Evolutionary conservation across 2,113 vertebrate species (phyloP), one percentile per base, ranked within the genome.

Genomic region (Charadrius vociferus): DNA sequence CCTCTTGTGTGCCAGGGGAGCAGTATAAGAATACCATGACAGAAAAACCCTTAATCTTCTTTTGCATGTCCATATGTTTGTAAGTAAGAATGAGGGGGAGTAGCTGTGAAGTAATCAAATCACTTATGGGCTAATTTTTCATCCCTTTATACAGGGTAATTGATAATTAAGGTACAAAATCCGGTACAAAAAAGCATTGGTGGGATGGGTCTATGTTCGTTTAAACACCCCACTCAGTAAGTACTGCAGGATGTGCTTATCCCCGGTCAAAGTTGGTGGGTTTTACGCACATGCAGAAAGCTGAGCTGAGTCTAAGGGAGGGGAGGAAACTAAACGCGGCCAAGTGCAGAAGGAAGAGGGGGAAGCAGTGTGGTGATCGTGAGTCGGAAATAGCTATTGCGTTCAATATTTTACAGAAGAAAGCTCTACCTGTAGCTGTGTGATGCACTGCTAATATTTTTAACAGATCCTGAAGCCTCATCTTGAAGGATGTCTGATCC

Each of bases 1-100:
- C 29, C 26, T 81, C 32, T 36, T 2, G 0, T 78, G n/a, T 74
- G 55, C 50, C 0, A 0, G 10, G 36, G n/a, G 15, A 62, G 26
- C 0, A 0, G 4, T 73, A 5, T 66, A 49, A 53, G 59, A 55
- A 50, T 29, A 52, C 43, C 30, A 14, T 37, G 26, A 52, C 55
- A 90, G 81, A 50, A 81, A 70, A 78, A 1, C 21, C 8, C 41
- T 62, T 86, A 37, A 34, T 84, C 63, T 88, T 85, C 52, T 82
- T 92, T 79, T 37, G 43, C 15, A 7, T 52, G 20, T 41, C 52
- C 21, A 3, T 67, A 8, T 74, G 65, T 61, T 89, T 87, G 21
- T n/a, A 81, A 81, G 49, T 87, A 52, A 74, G 61, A 78, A 67
- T 61, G 66, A 81, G 47, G 63, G 9, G 43, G 20, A 62, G 12